A percentile compares a stretch with the other conserved stretches of the same genome.
Conservation (phyloP, 2,797 vertebrate genomes). For the Enteromius fasciolatus region DNA sequence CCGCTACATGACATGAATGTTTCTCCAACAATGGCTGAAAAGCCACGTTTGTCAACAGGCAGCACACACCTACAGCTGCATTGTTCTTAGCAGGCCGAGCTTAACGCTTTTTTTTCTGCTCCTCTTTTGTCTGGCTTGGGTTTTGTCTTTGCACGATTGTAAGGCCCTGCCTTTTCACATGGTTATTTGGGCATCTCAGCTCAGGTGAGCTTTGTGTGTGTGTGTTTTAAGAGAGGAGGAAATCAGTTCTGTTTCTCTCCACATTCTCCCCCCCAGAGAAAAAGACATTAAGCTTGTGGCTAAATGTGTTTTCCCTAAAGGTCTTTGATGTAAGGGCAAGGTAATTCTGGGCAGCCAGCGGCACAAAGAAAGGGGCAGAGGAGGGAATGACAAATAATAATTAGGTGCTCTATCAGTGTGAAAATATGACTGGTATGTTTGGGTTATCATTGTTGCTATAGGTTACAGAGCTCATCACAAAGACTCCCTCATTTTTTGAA, state of each 20-base stretch:
- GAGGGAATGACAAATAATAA: slow-evolving; percentile 62
- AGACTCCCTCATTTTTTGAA: slow-evolving; percentile 52
- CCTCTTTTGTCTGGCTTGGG: slow-evolving; percentile 59
- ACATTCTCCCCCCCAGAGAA: slow-evolving; percentile 53
- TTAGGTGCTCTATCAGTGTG: slow-evolving; percentile 54
- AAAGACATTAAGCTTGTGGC: slow-evolving; percentile 46
- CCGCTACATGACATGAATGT: slow-evolving; percentile 68
- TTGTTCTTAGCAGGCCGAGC: slow-evolving; percentile 72
- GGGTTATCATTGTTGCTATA: slow-evolving; percentile 59
- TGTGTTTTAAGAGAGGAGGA: slow-evolving; percentile 42
- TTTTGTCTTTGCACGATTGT: slow-evolving; percentile 63
- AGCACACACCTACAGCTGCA: slow-evolving; percentile 67
- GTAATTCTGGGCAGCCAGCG: slow-evolving; percentile 47
- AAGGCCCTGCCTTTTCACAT: slow-evolving; percentile 56
- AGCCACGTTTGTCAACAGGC: slow-evolving; percentile 67
- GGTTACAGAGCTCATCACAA: slow-evolving; percentile 54
- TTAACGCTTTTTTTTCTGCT: slow-evolving; percentile 52
- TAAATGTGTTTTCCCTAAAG: slow-evolving; percentile 48
- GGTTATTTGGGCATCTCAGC: slow-evolving; percentile 53
- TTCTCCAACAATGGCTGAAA: slow-evolving; percentile 68
- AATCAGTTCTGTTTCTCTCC: slow-evolving; percentile 59
- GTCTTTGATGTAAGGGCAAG: slow-evolving; percentile 61
- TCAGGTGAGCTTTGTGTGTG: slow-evolving; percentile 53
- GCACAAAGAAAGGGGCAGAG: slow-evolving; percentile 47
- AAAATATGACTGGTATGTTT: slow-evolving; percentile 61